phyloP scores from a whole-genome alignment of 2,113 vertebrate genomes.

The Odobenus rosmarus region DNA sequence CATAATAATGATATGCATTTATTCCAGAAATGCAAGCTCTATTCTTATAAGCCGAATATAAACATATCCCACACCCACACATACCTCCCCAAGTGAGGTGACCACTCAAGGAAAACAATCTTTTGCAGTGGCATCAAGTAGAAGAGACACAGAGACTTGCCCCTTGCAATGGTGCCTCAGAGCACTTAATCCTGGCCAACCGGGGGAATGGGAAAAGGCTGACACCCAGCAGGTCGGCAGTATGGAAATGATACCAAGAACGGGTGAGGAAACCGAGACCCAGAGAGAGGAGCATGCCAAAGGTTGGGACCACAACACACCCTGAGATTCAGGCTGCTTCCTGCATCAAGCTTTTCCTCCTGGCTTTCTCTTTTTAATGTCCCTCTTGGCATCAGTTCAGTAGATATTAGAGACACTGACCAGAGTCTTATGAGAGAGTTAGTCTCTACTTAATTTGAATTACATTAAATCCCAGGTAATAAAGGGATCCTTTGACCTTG shows the following conservation, averaged over 20 bases:
- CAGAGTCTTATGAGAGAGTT: not conserved
- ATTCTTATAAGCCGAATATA: not conserved
- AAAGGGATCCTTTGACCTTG: not conserved
- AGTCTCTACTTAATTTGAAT: conserved; percentile 27
- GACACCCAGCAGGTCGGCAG: not conserved
- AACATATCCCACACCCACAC: not conserved
- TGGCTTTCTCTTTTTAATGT: not conserved
- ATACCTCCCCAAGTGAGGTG: not conserved
- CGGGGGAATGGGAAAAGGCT: not conserved
- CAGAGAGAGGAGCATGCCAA: not conserved
- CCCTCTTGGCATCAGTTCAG: not conserved
- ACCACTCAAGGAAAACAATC: not conserved
- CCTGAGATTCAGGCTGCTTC: not conserved
- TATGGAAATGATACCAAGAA: not conserved
- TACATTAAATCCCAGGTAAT: not conserved
- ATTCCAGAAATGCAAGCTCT: not conserved
- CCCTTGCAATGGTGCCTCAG: not conserved
- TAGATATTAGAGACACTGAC: not conserved
- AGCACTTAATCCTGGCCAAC: not conserved
- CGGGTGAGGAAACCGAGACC: not conserved
- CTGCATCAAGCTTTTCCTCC: not conserved
- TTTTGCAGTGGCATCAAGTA: not conserved
- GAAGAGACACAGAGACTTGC: not conserved
- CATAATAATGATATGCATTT: too few relatives aligned
- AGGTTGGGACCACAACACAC: not conserved